Base-by-base conservation (phyloP, 1,140 invertebrate species). In the Calliopsis andreniformis region DNA sequence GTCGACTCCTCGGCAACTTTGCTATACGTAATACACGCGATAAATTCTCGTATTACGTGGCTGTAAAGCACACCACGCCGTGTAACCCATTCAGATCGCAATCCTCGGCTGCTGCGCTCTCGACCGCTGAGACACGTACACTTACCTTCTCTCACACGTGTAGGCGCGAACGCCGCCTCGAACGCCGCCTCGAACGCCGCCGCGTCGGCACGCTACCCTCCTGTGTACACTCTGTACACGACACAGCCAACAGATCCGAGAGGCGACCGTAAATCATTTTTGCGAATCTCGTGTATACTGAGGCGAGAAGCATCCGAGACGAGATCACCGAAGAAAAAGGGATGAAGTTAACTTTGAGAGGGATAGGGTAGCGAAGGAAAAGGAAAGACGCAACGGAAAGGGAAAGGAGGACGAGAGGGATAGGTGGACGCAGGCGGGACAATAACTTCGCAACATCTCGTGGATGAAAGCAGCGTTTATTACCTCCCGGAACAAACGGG, bases 391-490 rank as follows among this genome's bases (percentile, higher is more conserved):
- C 7, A 20, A 18, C 12, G 28, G 45, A 45, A 35, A 23, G 25
- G 23, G 53, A 30, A 42, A 20, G 39, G n/a, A 0, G 69, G 8
- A 18, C 8, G 16, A 8, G 16, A 25, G 16, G 25, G 30, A n/a
- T 28, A n/a, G 18, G 5, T 32, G 16, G 47, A 12, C 14, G 18
- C 25, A n/a, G 47, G 18, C 8, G 47, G 47, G 82, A 84, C 82
- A 84, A 84, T 84, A 84, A 84, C 80, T 84, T 83, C 20, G 20
- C 75, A 78, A 83, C 73, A 81, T 84, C 82, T 84, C 83, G 78
- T 73, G 70, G 73, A 84, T 84, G 82, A 84, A 84, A 80, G 78
- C 72, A 49, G 73, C 83, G 83, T 84, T 84, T 84, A 84, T 84
- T 84, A 84, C 78, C 73, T 78, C 51, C 61, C 58, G 82, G 66